Conservation (phyloP, 2,888 invertebrate genomes). For the Synergus laeviventris region DNA sequence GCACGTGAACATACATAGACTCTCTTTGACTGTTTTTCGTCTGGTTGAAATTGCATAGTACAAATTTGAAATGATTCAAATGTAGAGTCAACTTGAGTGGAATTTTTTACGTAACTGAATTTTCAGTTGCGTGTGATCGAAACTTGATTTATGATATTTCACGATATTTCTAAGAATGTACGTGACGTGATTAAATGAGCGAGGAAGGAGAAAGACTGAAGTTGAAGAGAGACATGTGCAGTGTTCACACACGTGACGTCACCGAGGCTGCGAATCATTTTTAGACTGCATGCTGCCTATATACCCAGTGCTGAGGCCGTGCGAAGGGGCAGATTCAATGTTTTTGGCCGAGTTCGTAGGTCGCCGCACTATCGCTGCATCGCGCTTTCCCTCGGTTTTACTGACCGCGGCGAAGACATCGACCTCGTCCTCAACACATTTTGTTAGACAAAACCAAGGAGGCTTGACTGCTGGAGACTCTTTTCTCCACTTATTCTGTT, state of each 20-base stretch:
- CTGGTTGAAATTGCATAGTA: not conserved
- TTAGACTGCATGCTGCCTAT: constrained; percentile 62
- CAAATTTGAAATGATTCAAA: no score
- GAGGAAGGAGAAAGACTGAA: constrained; percentile 5
- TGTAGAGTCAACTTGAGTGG: no score
- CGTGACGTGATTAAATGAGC: constrained; percentile 18
- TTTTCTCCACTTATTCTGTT: not conserved
- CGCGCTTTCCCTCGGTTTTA: constrained; percentile 68
- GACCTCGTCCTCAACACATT: constrained; percentile 46
- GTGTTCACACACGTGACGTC: constrained; percentile 62
- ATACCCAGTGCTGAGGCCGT: not conserved
- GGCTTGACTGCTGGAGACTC: constrained; percentile 6
- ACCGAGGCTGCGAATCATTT: constrained; percentile 67
- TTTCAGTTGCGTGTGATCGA: not conserved
- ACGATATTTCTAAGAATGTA: not conserved
- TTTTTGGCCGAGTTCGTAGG: constrained; percentile 51
- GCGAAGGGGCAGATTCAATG: constrained; percentile 44
- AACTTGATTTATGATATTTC: not conserved
- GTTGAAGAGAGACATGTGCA: constrained; percentile 33
- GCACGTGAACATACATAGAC: not conserved
- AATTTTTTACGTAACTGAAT: not conserved
- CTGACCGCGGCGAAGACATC: constrained; percentile 64
- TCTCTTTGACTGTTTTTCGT: constrained; percentile 12
- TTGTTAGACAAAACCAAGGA: not conserved
- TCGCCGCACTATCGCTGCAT: constrained; percentile 46